Conservation (phyloP, 2,113 vertebrate species). For the Regulus satrapa region DNA sequence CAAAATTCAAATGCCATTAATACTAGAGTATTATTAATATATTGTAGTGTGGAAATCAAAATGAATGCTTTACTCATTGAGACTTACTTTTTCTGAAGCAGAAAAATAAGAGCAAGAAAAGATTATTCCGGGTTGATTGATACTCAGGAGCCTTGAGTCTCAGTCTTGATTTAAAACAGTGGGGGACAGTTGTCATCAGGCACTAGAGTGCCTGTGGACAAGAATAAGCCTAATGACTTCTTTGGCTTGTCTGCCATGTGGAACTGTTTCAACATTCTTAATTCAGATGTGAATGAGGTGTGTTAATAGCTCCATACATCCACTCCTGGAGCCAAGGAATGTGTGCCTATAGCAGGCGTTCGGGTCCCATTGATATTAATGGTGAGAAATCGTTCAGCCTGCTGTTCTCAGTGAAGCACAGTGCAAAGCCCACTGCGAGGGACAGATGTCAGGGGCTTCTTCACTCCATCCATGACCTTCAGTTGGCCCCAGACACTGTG, state of each 20-base stretch:
- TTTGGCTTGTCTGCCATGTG: slow-evolving; percentile 43
- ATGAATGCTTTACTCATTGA: slow-evolving; percentile 28
- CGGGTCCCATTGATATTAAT: slow-evolving; percentile 38
- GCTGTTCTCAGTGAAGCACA: slow-evolving; percentile 25
- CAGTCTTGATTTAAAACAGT: slow-evolving; percentile 46
- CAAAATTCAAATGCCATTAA: slow-evolving; percentile 15
- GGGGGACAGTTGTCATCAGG: background rate
- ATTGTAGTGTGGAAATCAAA: slow-evolving; percentile 38
- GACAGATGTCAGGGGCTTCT: slow-evolving; percentile 6
- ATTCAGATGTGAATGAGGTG: background rate
- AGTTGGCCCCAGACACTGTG: slow-evolving; percentile 23
- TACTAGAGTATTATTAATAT: slow-evolving; percentile 18
- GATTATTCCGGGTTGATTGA: background rate
- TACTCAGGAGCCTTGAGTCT: background rate
- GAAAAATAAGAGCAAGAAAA: slow-evolving; percentile 29
- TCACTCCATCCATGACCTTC: slow-evolving; percentile 42
- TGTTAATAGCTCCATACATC: background rate
- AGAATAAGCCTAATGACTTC: slow-evolving; percentile 34
- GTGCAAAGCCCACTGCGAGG: background rate
- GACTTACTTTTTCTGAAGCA: background rate
- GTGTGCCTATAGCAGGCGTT: background rate
- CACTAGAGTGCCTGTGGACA: background rate
- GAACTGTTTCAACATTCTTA: slow-evolving; percentile 20
- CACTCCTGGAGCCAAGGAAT: background rate
- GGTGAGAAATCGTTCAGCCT: slow-evolving; percentile 21